Conservation (phyloP, 2,797 vertebrate species). For the Craterocephalus amniculus region DNA sequence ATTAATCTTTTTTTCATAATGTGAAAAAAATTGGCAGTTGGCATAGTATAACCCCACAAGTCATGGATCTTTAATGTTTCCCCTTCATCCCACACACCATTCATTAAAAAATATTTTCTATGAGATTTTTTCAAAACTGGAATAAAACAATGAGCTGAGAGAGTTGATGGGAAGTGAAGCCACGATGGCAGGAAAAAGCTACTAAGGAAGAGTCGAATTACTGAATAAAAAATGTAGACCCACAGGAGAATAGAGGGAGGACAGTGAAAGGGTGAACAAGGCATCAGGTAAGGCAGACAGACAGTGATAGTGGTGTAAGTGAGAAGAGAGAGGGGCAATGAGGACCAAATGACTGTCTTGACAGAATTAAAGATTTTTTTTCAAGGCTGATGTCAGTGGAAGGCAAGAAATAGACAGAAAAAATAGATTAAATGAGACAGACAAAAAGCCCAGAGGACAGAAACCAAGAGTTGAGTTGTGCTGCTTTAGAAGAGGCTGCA, state of each 20-base stretch:
- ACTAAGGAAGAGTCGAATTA: constrained; percentile 48
- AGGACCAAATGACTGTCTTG: constrained; percentile 41
- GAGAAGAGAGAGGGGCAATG: constrained; percentile 24
- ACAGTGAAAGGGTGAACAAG: constrained; percentile 41
- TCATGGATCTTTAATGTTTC: not conserved
- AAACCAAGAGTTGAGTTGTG: constrained; percentile 41
- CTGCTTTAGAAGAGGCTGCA: constrained; percentile 22
- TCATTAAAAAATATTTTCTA: not conserved
- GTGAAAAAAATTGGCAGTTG: not conserved
- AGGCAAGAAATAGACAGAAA: constrained; percentile 15
- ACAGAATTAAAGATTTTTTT: constrained; percentile 29
- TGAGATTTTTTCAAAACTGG: not conserved
- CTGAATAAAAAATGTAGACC: constrained; percentile 55
- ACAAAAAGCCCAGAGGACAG: constrained; percentile 52
- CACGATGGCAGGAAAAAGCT: constrained; percentile 42
- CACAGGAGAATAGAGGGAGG: constrained; percentile 27
- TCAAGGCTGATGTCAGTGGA: constrained; percentile 23
- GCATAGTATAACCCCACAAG: not conserved
- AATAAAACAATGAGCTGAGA: constrained; percentile 13
- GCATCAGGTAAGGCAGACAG: constrained; percentile 25
- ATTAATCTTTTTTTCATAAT: not conserved
- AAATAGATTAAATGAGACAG: constrained; percentile 45
- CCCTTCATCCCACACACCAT: not conserved
- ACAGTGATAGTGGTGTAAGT: constrained; percentile 19
- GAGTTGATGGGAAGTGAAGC: constrained; percentile 16